phyloP scores from a whole-genome alignment of 2,113 vertebrate species.

The Leptodactylus fuscus region DNA sequence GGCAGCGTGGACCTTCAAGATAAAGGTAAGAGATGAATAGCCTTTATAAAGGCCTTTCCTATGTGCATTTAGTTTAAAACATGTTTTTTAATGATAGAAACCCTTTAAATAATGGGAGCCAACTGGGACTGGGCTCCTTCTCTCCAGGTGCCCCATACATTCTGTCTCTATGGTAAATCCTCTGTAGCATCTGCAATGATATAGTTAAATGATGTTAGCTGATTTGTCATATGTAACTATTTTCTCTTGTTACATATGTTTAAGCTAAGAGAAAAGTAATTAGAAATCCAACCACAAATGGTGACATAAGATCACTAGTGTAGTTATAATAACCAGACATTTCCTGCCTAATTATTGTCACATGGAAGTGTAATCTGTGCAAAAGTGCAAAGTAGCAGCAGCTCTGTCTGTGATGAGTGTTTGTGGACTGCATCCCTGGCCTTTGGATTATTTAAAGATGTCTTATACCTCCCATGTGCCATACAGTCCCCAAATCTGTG shows the following conservation, averaged over 20 bases:
- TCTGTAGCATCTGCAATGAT: not conserved
- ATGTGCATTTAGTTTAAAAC: too few species aligned
- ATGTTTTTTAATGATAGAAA: too few species aligned
- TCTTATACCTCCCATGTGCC: not conserved
- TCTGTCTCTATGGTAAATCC: not conserved
- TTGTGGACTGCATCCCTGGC: not conserved
- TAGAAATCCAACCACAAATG: not conserved
- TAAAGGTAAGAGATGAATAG: too few species aligned
- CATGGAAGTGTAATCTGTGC: not conserved
- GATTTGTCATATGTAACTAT: not conserved
- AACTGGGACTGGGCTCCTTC: not conserved
- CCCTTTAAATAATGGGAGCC: too few species aligned
- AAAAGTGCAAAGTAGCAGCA: not conserved
- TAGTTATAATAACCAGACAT: not conserved
- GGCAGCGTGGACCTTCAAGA: too few species aligned
- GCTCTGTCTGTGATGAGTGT: not conserved
- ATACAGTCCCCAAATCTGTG: not conserved
- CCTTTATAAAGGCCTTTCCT: too few species aligned
- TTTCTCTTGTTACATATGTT: not conserved
- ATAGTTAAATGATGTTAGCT: not conserved
- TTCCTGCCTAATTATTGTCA: constrained; percentile 24
- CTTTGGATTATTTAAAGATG: not conserved
- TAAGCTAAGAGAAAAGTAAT: not conserved
- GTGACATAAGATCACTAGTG: not conserved
- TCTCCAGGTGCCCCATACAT: not conserved